phyloP scores from a whole-genome alignment of 2,888 invertebrate species.

The Xylota sylvarum region DNA sequence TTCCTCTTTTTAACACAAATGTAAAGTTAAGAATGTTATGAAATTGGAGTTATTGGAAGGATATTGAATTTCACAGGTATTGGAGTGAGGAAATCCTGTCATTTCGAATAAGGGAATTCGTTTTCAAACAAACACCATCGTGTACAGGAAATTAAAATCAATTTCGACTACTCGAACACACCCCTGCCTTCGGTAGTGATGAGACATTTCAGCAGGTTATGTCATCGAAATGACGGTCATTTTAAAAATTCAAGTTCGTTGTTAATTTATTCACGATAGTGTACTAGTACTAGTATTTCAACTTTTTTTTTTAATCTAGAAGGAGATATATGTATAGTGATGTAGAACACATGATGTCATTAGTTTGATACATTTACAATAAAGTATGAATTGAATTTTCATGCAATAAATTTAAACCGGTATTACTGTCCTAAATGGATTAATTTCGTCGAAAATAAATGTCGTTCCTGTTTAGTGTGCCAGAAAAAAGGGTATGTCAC shows the following conservation, averaged over 20 bases:
- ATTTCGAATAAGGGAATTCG: background rate
- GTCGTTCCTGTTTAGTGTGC: constrained; percentile 11
- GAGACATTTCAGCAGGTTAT: constrained; percentile 32
- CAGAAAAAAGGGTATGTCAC: constrained; percentile 30
- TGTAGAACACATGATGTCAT: background rate
- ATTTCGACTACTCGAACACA: background rate
- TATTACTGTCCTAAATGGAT: constrained; percentile 1
- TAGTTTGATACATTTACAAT: background rate
- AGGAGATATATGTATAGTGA: background rate
- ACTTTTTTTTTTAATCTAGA: background rate
- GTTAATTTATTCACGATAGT: constrained; percentile 16
- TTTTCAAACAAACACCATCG: background rate
- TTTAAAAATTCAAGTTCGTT: constrained; percentile 3
- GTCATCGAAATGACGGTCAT: constrained; percentile 41
- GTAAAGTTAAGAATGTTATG: background rate
- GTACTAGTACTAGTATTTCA: constrained; percentile 1
- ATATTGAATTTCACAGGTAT: constrained; percentile 28
- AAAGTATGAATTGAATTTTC: background rate
- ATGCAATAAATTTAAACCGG: background rate
- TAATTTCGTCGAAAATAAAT: constrained; percentile 16
- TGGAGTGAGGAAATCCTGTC: background rate
- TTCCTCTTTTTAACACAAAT: background rate
- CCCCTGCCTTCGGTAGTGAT: background rate
- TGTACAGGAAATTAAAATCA: constrained; percentile 38
- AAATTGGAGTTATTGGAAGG: constrained; percentile 30